Base-by-base conservation (phyloP, 1,140 invertebrate genomes). In the Zaprionus kolodkinae region DNA sequence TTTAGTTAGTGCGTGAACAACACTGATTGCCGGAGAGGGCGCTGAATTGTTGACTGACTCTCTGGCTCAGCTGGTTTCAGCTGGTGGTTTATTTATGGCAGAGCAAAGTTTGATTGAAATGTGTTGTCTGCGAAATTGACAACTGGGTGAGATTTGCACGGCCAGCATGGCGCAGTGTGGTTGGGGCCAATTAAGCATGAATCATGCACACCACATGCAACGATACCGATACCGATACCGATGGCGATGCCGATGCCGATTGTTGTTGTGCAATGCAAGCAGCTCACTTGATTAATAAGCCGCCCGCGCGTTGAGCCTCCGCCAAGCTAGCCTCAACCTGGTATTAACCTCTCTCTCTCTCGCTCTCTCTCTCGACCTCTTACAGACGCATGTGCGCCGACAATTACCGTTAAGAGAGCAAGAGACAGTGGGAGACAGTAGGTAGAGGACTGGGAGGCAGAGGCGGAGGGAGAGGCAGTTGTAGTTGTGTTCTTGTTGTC, bases 131-230 rank as follows among this genome's bases (percentile, higher is more conserved):
- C 55, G 74, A 77, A 90, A 90, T 90, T 90, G 86, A 90, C 87
- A 90, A 90, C 86, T 90, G 81, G 86, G 82, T 90, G 79, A 91
- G 86, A 90, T 90, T 90, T 90, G 80, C 76, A 80, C 72, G 69
- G 76, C 57, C 76, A 65, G 52, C 21, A 21, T 21, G 21, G 21
- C 21, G 21, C 40, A 45, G 40, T 76, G 63, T 60, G 45, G 60
- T 17, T 38, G 50, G 59, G 25, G 48, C 78, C 85, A 88, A 88
- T 89, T 88, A 89, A 85, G 72, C 85, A 89, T 89, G 86, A 89
- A 85, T 89, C 85, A 89, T 89, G 76, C 40, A 45, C 40, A 15
- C 72, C 25, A 62, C 50, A 72, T 74, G 79, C 64, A 52, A 25
- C 64, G 45, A 64, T 54, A 66, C 62, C 21, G 50, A 64, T 40